Percentiles rank a stretch among this genome's conserved stretches.
Conservation (phyloP, 2,797 vertebrate genomes). For the Glyptemys insculpta region DNA sequence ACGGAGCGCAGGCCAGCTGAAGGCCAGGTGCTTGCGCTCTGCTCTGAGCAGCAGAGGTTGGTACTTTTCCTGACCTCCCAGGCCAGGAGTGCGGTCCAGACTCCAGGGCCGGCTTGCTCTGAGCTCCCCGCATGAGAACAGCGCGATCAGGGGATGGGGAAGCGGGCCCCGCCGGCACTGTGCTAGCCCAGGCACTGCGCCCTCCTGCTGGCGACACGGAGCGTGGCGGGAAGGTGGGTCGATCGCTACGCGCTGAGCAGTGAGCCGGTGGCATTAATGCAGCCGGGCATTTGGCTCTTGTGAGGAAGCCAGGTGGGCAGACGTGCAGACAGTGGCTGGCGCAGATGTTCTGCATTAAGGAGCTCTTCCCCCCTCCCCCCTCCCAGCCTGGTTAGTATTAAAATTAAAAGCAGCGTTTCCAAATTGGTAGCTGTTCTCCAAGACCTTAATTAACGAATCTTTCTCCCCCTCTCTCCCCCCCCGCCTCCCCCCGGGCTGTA, state of each 20-base stretch:
- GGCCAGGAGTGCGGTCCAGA: no score
- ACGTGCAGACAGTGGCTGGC: background rate
- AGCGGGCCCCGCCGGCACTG: background rate
- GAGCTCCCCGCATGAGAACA: background rate
- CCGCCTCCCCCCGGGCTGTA: constrained; percentile 53
- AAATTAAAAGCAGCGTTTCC: constrained; percentile 74
- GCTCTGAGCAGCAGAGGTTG: no score
- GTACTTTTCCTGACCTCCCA: no score
- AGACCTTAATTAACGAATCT: constrained; percentile 76
- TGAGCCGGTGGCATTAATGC: no score
- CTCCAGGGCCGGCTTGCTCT: fast-evolving
- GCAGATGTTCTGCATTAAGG: constrained; percentile 43
- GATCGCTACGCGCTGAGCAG: no score
- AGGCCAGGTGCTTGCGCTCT: no score
- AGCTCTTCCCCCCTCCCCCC: background rate
- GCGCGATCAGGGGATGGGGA: background rate
- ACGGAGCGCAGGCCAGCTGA: no score
- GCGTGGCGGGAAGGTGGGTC: background rate
- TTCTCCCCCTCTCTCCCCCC: constrained; percentile 58
- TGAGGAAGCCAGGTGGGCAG: background rate
- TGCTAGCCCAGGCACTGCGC: fast-evolving
- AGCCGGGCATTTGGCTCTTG: no score
- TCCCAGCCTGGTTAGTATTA: constrained; percentile 68
- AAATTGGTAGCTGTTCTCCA: constrained; percentile 71
- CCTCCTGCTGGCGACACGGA: background rate